Base-by-base conservation (phyloP, 2,113 vertebrate species). In the Paralichthys olivaceus region DNA sequence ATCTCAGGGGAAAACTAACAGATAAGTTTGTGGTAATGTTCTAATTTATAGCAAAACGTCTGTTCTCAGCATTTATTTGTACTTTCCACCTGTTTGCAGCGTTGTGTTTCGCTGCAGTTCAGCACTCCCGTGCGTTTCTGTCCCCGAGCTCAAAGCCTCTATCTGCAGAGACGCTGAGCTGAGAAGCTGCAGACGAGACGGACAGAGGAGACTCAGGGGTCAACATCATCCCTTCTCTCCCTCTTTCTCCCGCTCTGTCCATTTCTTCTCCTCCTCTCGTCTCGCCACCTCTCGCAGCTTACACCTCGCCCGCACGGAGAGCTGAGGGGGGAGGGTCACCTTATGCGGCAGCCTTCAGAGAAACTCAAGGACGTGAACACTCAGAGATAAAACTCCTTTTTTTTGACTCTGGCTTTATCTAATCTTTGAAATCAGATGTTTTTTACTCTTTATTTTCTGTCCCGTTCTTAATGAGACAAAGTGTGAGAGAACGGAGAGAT, bases 341-440 rank as follows among this genome's bases (percentile, higher is more conserved):
- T 84, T 77, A 67, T 57, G 75, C 62, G 70, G 72, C 79, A 80
- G 77, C 75, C 79, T 77, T 87, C 89, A 89, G 63, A 87, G 51
- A 65, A 80, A 84, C 76, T 83, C 61, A 77, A 77, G 84, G 69
- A 84, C 55, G 45, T 22, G 72, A 20, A 79, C 69, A 57, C 72
- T 69, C 20, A n/a, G 62, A 91, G 80, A 89, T 89, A 77, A 87
- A 83, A 57, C 47, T 32, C 7, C n/a, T 69, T 19, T 22, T 32
- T 57, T 37, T 13, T 43, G 8, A 55, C 54, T 69, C 32, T 54
- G 22, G 13, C 81, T 84, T 77, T 64, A 89, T 87, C 87, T 90
- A 62, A 84, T 90, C 89, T 87, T 23, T 81, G 2, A 74, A 84
- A 90, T 92, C 90, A 58, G 65, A 74, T 87, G 76, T 84, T 83